These are phyloP conservation scores for Taenaris catops DNA, from an alignment of 2,888 invertebrate species.

Conservation along the genomic window DNA sequence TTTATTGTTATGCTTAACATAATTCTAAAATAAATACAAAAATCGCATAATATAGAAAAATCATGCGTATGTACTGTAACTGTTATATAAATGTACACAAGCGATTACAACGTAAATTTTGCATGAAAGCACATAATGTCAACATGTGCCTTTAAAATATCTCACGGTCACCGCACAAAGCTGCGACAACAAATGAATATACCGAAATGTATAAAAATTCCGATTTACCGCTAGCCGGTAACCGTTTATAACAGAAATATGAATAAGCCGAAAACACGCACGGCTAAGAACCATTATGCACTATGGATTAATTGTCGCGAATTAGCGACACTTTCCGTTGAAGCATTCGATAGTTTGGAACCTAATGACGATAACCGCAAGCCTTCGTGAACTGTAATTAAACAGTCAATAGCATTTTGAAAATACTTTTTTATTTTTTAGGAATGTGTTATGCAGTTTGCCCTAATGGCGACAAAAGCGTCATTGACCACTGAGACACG, in stretches of 20 bases:
- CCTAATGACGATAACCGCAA: constrained; percentile 9
- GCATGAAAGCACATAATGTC: constrained; percentile 15
- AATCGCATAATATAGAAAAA: too few relatives aligned
- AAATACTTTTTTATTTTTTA: too few relatives aligned
- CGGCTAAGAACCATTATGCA: constrained; percentile 21
- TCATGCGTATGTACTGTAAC: background rate
- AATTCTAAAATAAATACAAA: too few relatives aligned
- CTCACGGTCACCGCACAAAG: constrained; percentile 27
- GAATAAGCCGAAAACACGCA: constrained; percentile 29
- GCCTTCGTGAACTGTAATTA: background rate
- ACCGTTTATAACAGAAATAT: constrained; percentile 29
- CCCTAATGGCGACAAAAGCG: too few relatives aligned
- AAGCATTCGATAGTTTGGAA: constrained; percentile 7
- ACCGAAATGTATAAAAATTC: constrained; percentile 29
- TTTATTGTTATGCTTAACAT: too few relatives aligned
- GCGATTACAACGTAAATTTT: constrained; percentile 15
- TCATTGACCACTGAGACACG: too few relatives aligned
- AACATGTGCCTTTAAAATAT: constrained; percentile 19
- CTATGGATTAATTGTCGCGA: constrained; percentile 21
- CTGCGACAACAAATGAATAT: constrained; percentile 27
- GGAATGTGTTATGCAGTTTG: too few relatives aligned
- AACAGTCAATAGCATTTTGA: background rate
- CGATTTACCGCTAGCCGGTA: constrained; percentile 30
- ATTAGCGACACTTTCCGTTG: constrained; percentile 29
- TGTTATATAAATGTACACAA: constrained; percentile 10